These are phyloP conservation scores for Trachelus iudaicus DNA, from an alignment of 2,888 invertebrate species.

Conservation along the genomic window DNA sequence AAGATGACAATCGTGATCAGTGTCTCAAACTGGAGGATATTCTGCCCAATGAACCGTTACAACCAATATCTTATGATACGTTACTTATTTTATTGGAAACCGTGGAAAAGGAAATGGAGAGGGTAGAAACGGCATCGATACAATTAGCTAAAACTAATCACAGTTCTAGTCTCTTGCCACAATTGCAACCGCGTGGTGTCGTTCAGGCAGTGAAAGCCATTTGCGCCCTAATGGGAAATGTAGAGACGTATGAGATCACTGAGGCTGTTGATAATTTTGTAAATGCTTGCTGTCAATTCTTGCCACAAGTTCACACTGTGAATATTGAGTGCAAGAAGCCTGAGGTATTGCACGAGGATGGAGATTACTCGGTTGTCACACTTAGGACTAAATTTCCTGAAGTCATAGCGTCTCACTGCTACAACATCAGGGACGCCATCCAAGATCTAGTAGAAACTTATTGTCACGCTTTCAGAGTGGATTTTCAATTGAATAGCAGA, in stretches of 20 bases:
- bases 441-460: slow-evolving; percentile 88
- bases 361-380: slow-evolving; percentile 77
- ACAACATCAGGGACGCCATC: slow-evolving; percentile 81
- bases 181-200: slow-evolving; percentile 77
- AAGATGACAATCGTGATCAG: slow-evolving; percentile 84
- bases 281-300: slow-evolving; percentile 70
- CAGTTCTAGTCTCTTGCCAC: slow-evolving; percentile 57
- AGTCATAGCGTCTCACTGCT: slow-evolving; percentile 75
- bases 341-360: slow-evolving; percentile 75
- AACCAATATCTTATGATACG: slow-evolving; percentile 83
- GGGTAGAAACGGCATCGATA: slow-evolving; percentile 75
- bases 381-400: slow-evolving; percentile 70
- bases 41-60: slow-evolving; percentile 79
- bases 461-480: slow-evolving; percentile 84
- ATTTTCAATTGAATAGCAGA: slow-evolving; percentile 78
- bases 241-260: slow-evolving; percentile 89
- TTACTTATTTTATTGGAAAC: slow-evolving; percentile 88
- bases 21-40: slow-evolving; percentile 82
- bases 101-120: slow-evolving; percentile 83
- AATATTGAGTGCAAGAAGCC: slow-evolving; percentile 68
- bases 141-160: slow-evolving; percentile 59
- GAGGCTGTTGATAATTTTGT: slow-evolving; percentile 78
- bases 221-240: slow-evolving; percentile 86
- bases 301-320: slow-evolving; percentile 59
- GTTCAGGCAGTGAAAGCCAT: slow-evolving; percentile 94